Evolutionary conservation across 1,140 invertebrate genomes (phyloP), one percentile per base, ranked within the genome.

Genomic region (Nasonia longicornis): DNA sequence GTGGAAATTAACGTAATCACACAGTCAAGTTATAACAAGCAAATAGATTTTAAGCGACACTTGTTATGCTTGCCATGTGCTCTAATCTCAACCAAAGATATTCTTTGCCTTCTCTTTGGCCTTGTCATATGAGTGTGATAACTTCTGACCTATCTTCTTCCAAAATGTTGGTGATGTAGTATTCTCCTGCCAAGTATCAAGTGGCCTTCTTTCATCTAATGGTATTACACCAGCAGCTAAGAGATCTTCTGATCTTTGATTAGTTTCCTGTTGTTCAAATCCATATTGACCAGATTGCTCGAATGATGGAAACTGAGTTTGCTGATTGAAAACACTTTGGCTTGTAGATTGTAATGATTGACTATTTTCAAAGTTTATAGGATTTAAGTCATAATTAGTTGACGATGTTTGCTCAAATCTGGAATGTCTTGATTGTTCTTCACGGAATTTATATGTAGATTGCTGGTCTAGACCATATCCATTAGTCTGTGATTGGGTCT

Each of bases 91-190:
- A 80, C 89, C 90, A 86, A 93, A 93, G 84, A 92, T 89, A 81
- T 87, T 89, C 83, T 84, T 87, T 72, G 92, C 90, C 85, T 89
- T 92, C 64, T 92, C 90, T 88, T 92, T 93, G 8, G 92, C 91
- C 84, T 88, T 92, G 45, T 88, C 88, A 78, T 87, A 87, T 7
- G 87, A 85, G 26, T 66, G 84, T n/a, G 86, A 87, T 73, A 93
- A 87, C 89, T 91, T 92, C 76, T 88, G 86, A 35, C 91, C 90
- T 72, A 93, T 70, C 85, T 87, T 91, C 52, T 85, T 86, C 93
- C 93, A 94, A 85, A 94, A 92, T 58, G 92, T 90, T 45, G 89
- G 86, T 77, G 90, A 85, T 85, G 87, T 85, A 82, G 86, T 87
- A 75, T 78, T 82, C 73, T 85, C 75, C 83, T 86, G 82, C 8